A percentile compares a stretch with the other conserved stretches of the same genome.
These are phyloP conservation scores for Passer montanus DNA, from an alignment of 2,113 vertebrate species.

Conservation along the genomic window DNA sequence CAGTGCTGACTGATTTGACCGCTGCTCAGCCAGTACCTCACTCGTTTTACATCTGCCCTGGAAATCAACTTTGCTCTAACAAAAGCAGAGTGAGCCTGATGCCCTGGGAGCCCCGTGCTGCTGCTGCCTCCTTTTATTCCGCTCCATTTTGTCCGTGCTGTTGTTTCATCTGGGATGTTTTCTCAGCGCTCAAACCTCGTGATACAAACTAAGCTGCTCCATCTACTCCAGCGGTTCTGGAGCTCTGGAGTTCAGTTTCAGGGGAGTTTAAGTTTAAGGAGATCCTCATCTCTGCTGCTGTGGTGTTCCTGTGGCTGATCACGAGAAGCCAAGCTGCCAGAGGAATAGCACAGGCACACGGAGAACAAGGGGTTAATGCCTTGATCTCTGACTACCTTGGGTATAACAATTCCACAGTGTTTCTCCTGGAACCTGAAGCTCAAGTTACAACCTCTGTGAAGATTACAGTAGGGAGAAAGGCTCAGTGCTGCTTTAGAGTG, in stretches of 20 bases:
- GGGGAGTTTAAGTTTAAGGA: background rate
- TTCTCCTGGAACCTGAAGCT: background rate
- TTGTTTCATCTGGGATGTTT: background rate
- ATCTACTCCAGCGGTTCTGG: background rate
- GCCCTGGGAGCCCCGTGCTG: background rate
- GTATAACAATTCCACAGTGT: background rate
- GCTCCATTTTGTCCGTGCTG: background rate
- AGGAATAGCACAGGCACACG: accelerated
- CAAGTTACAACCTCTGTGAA: accelerated
- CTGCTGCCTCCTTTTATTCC: slow-evolving; percentile 2
- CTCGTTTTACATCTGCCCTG: background rate
- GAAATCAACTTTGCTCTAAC: background rate
- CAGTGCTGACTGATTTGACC: background rate
- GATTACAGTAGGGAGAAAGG: background rate
- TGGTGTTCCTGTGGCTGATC: background rate
- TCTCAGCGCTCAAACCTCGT: background rate
- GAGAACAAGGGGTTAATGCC: background rate
- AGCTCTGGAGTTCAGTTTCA: background rate
- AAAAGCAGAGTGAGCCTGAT: background rate
- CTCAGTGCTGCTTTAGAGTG: background rate
- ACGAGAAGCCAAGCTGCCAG: background rate
- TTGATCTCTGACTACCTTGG: background rate
- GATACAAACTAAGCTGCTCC: background rate
- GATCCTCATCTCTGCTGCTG: background rate
- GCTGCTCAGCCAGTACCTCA: background rate